Evolutionary conservation across 2,113 vertebrate genomes (phyloP).

Genomic region (Sapayoa aenigma): DNA sequence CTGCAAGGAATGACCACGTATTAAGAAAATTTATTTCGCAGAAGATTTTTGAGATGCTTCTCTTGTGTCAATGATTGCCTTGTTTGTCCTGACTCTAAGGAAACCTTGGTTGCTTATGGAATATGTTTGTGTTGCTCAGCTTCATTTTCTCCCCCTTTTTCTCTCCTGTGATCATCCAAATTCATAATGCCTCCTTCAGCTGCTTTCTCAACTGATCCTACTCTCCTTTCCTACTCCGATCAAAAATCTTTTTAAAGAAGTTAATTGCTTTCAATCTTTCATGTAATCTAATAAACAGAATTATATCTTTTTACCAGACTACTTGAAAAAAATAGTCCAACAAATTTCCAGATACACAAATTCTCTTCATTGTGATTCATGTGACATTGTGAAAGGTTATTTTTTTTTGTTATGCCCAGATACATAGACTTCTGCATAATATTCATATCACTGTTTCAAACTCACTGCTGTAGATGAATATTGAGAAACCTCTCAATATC

Average conservation of each 20-base stretch:
- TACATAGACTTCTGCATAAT: neutral
- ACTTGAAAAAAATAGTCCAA: neutral
- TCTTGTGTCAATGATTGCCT: neutral
- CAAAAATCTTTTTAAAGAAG: neutral
- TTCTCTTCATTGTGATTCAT: neutral
- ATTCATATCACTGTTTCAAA: neutral
- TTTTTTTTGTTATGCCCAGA: neutral
- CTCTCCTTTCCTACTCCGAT: neutral
- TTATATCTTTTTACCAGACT: neutral
- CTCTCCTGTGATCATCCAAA: neutral
- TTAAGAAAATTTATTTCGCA: neutral
- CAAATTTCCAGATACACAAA: neutral
- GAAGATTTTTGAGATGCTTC: neutral
- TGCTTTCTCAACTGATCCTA: neutral
- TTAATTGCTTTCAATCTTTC: neutral
- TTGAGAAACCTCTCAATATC: neutral
- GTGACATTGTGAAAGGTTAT: neutral
- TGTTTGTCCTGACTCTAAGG: neutral
- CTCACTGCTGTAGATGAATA: neutral
- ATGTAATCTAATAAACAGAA: neutral
- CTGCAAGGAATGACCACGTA: neutral
- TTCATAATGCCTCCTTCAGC: neutral
- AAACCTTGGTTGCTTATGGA: neutral
- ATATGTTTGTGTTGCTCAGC: neutral
- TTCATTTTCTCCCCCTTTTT: neutral